These are phyloP conservation scores for Lasiurus borealis DNA, from an alignment of 2,113 vertebrate species.

Conservation along the genomic window DNA sequence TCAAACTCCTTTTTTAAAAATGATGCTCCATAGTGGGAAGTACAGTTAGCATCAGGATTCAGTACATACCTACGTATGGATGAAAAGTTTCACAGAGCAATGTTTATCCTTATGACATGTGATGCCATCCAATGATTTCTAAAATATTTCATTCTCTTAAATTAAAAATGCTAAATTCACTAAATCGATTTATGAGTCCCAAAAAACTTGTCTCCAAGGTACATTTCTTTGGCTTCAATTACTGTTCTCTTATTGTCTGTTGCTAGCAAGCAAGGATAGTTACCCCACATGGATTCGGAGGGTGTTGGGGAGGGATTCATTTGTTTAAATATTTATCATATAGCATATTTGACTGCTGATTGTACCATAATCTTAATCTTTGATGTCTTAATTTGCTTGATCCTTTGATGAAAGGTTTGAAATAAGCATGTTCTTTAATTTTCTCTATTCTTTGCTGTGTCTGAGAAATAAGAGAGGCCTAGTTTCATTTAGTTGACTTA, in stretches of 20 bases:
- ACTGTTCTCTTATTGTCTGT: neutral
- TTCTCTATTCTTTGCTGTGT: slow-evolving; percentile 22
- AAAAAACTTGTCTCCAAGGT: neutral
- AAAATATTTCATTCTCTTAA: neutral
- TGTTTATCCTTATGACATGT: neutral
- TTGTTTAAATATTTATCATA: neutral
- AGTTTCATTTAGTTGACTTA: neutral
- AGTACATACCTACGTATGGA: neutral
- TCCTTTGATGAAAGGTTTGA: slow-evolving; percentile 21
- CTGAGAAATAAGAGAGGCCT: slow-evolving; percentile 25
- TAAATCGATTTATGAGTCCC: slow-evolving; percentile 8
- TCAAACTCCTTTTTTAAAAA: neutral
- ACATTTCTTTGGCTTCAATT: neutral
- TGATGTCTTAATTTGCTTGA: slow-evolving; percentile 11
- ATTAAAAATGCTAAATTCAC: slow-evolving; percentile 8
- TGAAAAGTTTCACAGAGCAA: neutral
- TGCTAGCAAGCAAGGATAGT: neutral
- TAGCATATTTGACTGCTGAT: neutral
- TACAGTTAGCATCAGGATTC: neutral
- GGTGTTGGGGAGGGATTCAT: too few species aligned
- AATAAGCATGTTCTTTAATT: neutral
- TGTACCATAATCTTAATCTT: neutral
- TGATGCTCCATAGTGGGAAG: neutral
- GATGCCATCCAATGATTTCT: slow-evolving; percentile 17
- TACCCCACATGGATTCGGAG: neutral